phyloP scores from a whole-genome alignment of 2,888 invertebrate genomes.

The Atrina japonica region DNA sequence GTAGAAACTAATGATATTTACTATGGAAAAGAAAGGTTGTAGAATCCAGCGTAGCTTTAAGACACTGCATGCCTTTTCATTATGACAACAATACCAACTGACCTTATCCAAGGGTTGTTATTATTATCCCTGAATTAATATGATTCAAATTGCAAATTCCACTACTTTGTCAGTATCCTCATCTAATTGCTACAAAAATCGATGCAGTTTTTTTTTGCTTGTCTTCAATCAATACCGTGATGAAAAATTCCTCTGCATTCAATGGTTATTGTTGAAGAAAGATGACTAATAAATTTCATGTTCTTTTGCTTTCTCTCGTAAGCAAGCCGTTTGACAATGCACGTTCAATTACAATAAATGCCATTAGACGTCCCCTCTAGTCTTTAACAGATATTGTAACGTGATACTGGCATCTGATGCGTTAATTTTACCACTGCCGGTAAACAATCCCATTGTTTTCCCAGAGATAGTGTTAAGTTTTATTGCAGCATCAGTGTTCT shows the following conservation, averaged over 20 bases:
- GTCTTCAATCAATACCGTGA: slow-evolving; percentile 38
- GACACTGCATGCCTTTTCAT: slow-evolving; percentile 31
- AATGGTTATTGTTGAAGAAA: slow-evolving; percentile 44
- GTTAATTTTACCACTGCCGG: neutral
- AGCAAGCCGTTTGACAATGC: neutral
- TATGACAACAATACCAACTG: slow-evolving; percentile 36
- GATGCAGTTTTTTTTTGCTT: slow-evolving; percentile 31
- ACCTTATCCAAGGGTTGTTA: slow-evolving; percentile 27
- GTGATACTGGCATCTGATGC: neutral
- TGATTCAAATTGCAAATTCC: slow-evolving; percentile 26
- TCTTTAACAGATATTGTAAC: neutral
- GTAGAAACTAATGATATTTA: slow-evolving; percentile 33
- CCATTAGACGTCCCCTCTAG: neutral
- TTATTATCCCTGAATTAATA: slow-evolving; percentile 36
- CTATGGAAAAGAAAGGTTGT: slow-evolving; percentile 23
- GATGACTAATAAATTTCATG: slow-evolving; percentile 41
- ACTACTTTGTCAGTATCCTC: neutral
- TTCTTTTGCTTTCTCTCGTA: neutral
- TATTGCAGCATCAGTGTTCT: slow-evolving; percentile 1
- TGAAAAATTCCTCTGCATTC: slow-evolving; percentile 47
- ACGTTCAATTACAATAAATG: neutral
- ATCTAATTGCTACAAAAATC: slow-evolving; percentile 23
- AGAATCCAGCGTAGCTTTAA: slow-evolving; percentile 3
- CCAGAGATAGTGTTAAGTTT: neutral
- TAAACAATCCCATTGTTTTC: slow-evolving; percentile 14